Percentiles rank a stretch among this genome's conserved stretches.
Conservation (phyloP, 1,140 invertebrate species). For the Temnothorax longispinosus region DNA sequence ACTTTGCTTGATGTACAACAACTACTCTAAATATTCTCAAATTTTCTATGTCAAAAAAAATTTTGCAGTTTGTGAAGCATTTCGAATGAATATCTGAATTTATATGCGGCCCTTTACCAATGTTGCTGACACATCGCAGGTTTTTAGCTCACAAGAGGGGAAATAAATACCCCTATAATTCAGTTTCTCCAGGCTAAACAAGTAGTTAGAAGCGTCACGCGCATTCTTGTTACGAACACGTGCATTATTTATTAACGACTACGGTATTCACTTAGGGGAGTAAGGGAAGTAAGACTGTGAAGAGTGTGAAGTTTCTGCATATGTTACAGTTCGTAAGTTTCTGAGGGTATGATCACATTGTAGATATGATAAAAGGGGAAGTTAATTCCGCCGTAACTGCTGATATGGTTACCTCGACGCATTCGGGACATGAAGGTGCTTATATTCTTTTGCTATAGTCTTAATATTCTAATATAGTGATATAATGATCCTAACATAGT, state of each 20-base stretch:
- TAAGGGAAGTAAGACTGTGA: not conserved
- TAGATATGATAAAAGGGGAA: not conserved
- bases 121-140: not conserved
- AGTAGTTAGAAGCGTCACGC: not conserved
- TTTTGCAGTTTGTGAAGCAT: not conserved
- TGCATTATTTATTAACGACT: constrained; percentile 15
- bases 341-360: not conserved
- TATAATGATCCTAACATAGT: too few relatives aligned
- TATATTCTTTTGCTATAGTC: not conserved
- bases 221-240: not conserved
- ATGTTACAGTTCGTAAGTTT: not conserved
- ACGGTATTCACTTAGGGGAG: not conserved
- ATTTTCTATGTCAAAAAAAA: not conserved
- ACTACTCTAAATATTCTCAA: not conserved
- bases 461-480: not conserved
- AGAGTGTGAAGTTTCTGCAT: not conserved
- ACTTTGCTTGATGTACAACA: too few relatives aligned
- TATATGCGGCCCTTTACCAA: not conserved
- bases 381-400: not conserved
- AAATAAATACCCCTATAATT: not conserved
- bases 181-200: not conserved
- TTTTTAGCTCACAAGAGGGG: constrained; percentile 2
- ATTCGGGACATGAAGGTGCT: not conserved
- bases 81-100: not conserved
- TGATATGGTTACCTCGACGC: not conserved